Percentiles rank a stretch among this genome's conserved stretches.
These are phyloP conservation scores for Morinoia aosen DNA, from an alignment of 2,888 invertebrate species.

Conservation along the genomic window DNA sequence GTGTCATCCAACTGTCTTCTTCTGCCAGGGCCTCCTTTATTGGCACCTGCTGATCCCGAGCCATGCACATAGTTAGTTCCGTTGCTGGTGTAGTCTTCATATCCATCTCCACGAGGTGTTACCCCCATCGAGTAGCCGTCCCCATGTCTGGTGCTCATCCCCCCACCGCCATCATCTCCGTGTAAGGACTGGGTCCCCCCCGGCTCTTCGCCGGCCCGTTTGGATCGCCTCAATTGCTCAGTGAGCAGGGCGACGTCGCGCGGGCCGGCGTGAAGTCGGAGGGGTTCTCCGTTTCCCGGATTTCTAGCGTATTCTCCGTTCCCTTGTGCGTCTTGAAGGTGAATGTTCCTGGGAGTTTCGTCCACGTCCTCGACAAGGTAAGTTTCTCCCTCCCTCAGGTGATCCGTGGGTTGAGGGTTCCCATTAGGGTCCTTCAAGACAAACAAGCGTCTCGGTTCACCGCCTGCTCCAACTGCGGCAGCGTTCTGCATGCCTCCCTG, in stretches of 20 bases:
- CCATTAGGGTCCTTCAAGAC: constrained; percentile 63
- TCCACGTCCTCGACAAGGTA: constrained; percentile 66
- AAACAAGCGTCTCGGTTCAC: constrained; percentile 62
- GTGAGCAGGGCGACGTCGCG: constrained; percentile 66
- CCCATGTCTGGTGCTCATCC: constrained; percentile 56
- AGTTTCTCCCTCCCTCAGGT: constrained; percentile 64
- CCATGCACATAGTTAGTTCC: constrained; percentile 40
- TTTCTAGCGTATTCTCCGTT: constrained; percentile 57
- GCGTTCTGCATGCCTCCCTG: background rate
- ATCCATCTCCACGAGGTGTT: constrained; percentile 38
- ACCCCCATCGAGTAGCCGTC: constrained; percentile 33
- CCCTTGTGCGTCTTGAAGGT: constrained; percentile 44
- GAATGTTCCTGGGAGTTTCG: constrained; percentile 58
- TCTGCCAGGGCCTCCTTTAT: background rate
- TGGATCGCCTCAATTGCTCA: constrained; percentile 60
- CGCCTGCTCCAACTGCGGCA: background rate
- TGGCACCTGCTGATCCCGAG: background rate
- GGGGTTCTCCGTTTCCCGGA: constrained; percentile 67
- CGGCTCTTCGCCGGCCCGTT: constrained; percentile 67
- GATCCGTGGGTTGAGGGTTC: constrained; percentile 60
- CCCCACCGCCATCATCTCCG: constrained; percentile 65
- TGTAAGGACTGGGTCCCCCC: constrained; percentile 64
- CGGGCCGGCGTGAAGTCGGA: constrained; percentile 67
- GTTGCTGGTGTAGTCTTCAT: constrained; percentile 56
- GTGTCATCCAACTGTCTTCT: constrained; percentile 38